phyloP scores from a whole-genome alignment of 2,888 invertebrate species.

The Trissonchulus latispiculum region DNA sequence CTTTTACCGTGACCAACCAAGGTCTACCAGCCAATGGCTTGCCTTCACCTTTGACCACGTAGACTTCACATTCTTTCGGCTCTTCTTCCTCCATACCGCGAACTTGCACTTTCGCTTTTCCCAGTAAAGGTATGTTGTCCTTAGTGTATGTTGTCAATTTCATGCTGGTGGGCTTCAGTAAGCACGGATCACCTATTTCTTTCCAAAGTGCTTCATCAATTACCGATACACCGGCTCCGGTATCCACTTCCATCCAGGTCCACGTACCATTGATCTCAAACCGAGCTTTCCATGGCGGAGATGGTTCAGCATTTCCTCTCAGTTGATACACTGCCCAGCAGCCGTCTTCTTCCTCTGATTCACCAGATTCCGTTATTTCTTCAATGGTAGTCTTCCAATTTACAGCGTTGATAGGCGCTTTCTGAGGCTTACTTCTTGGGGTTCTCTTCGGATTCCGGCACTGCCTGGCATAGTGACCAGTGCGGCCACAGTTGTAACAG shows the following conservation, averaged over 20 bases:
- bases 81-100: background rate
- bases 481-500: no score
- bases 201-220: background rate
- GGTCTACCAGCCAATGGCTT: background rate
- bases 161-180: background rate
- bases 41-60: background rate
- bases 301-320: background rate
- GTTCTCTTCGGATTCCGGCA: no score
- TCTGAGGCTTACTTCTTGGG: no score
- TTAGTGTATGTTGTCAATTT: background rate
- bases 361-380: no score
- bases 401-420: no score
- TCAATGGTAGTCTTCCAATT: no score
- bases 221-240: background rate
- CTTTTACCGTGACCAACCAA: background rate
- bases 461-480: no score
- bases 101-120: background rate
- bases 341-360: background rate
- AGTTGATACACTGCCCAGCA: background rate
- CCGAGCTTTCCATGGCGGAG: background rate
- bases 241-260: background rate
- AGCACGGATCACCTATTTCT: background rate
- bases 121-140: background rate
- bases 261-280: background rate
- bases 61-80: background rate